These are phyloP conservation scores for Dinoponera quadriceps DNA, from an alignment of 1,140 invertebrate species.

Conservation along the genomic window DNA sequence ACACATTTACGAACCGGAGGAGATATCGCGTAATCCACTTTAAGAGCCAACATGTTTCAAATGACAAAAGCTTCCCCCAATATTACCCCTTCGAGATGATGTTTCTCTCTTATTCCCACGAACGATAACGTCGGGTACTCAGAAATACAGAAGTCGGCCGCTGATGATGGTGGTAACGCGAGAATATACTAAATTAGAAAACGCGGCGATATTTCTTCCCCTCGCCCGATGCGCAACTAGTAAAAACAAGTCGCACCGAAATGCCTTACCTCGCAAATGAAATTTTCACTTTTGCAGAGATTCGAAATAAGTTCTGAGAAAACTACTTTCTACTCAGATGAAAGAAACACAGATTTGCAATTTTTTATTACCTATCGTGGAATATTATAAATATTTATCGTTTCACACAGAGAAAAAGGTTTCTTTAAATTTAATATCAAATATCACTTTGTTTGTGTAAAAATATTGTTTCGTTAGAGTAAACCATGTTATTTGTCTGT, in stretches of 20 bases:
- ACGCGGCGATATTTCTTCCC: not conserved
- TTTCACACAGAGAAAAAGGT: too few relatives aligned
- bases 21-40: not conserved
- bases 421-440: too few relatives aligned
- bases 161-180: not conserved
- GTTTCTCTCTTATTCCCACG: conserved; percentile 15
- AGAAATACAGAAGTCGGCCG: not conserved
- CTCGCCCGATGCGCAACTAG: conserved; percentile 5
- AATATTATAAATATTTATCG: too few relatives aligned
- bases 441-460: too few relatives aligned
- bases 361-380: too few relatives aligned
- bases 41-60: conserved; percentile 11
- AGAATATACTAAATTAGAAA: conserved; percentile 38
- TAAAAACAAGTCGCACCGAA: conserved; percentile 26
- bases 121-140: not conserved
- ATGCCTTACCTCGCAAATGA: conserved; percentile 4
- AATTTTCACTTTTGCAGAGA: conserved; percentile 12
- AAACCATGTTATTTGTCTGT: conserved; percentile 4
- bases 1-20: not conserved
- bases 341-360: not conserved
- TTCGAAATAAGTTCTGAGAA: not conserved
- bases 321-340: not conserved
- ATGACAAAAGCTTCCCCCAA: conserved; percentile 1
- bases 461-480: not conserved
- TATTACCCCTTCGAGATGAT: conserved; percentile 5